Conservation (phyloP, 2,113 vertebrate species). For the Cyanoramphus novaezelandiae region DNA sequence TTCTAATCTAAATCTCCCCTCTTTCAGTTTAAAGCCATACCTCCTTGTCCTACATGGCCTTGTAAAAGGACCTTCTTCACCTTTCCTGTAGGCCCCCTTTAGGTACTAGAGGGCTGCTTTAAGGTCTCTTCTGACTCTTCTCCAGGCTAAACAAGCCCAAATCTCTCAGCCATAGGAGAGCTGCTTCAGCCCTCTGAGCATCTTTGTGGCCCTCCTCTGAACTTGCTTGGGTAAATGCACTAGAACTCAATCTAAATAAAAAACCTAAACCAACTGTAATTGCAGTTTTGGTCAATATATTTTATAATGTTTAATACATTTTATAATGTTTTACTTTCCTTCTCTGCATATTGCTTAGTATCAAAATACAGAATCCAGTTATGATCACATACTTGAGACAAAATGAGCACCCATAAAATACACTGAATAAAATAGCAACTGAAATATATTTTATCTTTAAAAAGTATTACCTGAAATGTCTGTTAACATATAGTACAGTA, state of each 20-base stretch:
- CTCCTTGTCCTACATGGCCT: not conserved
- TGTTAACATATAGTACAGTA: not conserved
- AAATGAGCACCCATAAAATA: not conserved
- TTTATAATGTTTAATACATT: not conserved
- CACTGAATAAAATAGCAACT: not conserved
- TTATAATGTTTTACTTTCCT: not conserved
- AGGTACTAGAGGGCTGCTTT: not conserved
- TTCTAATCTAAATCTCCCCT: not conserved
- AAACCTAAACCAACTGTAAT: not conserved
- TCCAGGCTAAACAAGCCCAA: not conserved
- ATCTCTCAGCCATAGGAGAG: not conserved
- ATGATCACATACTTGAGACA: not conserved
- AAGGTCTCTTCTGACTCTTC: not conserved
- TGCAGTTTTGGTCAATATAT: not conserved
- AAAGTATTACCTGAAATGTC: not conserved
- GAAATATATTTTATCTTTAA: not conserved
- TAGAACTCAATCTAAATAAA: not conserved
- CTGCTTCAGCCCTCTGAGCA: not conserved
- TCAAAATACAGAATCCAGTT: not conserved
- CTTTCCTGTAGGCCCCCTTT: not conserved
- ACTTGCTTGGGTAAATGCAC: not conserved
- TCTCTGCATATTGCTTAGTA: not conserved
- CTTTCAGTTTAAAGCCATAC: not conserved
- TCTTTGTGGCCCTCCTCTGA: not conserved
- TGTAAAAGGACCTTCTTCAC: not conserved